Evolutionary conservation across 2,797 vertebrate genomes (phyloP), one percentile per base, ranked within the genome.

Genomic region (Argentina silus): DNA sequence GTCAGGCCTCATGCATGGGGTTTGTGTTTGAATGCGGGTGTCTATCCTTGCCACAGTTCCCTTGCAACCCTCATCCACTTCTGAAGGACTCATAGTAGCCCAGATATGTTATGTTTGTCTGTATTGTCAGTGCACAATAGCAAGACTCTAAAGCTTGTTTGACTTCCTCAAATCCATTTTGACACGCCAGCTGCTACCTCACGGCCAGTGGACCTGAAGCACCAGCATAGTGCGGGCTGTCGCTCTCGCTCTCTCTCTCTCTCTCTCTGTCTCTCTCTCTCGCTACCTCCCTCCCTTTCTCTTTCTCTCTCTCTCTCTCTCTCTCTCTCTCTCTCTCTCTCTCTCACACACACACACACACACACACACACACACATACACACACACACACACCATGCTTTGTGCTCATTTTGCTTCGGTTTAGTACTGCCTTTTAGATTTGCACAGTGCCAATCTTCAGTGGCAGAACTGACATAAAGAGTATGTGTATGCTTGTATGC

Each of bases 61-160:
- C 23, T 47, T 17, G 0, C 42, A 10, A n/a, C 43, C 11, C 45
- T 9, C 62, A 17, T 45, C 5, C 51, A 42, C 36, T 43, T 57
- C 51, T 3, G 21, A 10, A 7, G 27, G 23, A 15, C 53, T 57
- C n/a, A 11, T 17, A 12, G 47, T 2, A 51, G 70, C 12, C 11
- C 50, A 7, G 17, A n/a, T 14, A 69, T 43, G 27, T 8, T 17
- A 19, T 53, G 27, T 42, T 23, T 12, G 23, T 53, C 60, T 55
- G 67, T 56, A 47, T 51, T 63, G 67, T 56, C 67, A 14, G 23
- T 17, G 48, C 19, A 43, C 66, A 74, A 42, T 27, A n/a, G 27
- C 4, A 19, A 17, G 8, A n/a, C 51, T 75, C 17, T 5, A 63
- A 69, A 61, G 66, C 73, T 63, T 17, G 9, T 62, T 19, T 53